A percentile compares a stretch with the other conserved stretches of the same genome.
Conservation (phyloP, 2,888 invertebrate species). For the Balanococcus diminutus region DNA sequence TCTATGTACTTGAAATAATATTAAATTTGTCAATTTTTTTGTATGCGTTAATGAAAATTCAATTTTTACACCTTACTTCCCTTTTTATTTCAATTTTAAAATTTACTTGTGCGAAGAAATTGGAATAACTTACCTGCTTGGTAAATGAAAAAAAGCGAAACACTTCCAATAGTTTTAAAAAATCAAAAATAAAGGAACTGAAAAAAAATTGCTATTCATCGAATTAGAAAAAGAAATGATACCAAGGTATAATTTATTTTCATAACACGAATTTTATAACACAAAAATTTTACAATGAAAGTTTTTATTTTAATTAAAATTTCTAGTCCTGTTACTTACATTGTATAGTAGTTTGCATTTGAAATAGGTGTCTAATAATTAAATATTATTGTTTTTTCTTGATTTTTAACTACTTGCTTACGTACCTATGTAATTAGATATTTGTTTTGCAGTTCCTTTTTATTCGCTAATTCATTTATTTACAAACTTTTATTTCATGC, state of each 20-base stretch:
- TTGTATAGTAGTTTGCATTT: background rate
- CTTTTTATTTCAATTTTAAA: background rate
- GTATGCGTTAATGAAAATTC: background rate
- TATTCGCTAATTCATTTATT: conserved; percentile 8
- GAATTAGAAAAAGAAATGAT: background rate
- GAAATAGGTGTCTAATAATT: background rate
- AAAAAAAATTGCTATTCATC: background rate
- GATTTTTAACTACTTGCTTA: background rate
- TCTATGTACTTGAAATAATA: no score
- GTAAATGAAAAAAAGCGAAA: no score
- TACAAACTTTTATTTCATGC: conserved; percentile 3
- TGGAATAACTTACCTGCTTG: background rate
- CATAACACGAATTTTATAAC: background rate
- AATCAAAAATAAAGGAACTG: background rate
- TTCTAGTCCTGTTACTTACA: background rate
- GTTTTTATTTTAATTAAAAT: background rate
- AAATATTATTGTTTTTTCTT: background rate
- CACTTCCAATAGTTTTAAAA: background rate
- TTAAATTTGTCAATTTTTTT: background rate
- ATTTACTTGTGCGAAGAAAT: background rate
- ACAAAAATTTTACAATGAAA: background rate
- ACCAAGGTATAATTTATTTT: background rate
- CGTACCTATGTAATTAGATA: background rate
- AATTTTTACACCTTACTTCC: background rate
- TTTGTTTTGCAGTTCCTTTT: conserved; percentile 20